Conservation (phyloP, 2,888 invertebrate genomes). For the Branchipolynoe longqiensis region DNA sequence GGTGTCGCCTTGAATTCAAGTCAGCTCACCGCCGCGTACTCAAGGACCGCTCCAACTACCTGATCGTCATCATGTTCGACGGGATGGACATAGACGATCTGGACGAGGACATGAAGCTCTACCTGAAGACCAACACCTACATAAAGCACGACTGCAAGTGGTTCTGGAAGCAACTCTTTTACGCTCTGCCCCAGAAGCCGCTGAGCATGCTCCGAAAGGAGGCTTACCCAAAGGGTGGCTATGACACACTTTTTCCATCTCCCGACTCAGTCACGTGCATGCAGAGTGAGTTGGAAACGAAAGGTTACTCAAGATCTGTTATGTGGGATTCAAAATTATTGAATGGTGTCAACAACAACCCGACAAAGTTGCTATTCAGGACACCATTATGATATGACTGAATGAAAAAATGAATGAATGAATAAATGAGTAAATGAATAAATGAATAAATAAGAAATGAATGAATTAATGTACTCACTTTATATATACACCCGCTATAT, state of each 20-base stretch:
- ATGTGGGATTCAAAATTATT: too few relatives aligned
- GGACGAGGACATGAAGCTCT: slow-evolving; percentile 49
- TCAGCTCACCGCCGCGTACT: slow-evolving; percentile 35
- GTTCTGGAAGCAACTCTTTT: slow-evolving; percentile 38
- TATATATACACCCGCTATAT: too few relatives aligned
- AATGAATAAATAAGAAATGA: too few relatives aligned
- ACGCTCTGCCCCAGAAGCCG: slow-evolving; percentile 40
- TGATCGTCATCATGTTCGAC: slow-evolving; percentile 39
- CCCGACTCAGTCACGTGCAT: slow-evolving; percentile 11
- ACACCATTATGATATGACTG: too few relatives aligned
- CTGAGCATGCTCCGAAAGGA: background rate
- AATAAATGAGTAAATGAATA: too few relatives aligned
- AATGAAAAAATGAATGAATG: too few relatives aligned
- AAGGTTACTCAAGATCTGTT: too few relatives aligned
- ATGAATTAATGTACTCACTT: too few relatives aligned
- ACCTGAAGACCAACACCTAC: slow-evolving; percentile 53
- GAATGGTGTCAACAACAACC: too few relatives aligned
- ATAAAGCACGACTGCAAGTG: background rate
- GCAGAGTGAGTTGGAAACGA: too few relatives aligned
- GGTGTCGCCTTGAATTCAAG: slow-evolving; percentile 43
- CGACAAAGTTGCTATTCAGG: too few relatives aligned
- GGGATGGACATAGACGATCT: slow-evolving; percentile 20
- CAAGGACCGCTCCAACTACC: slow-evolving; percentile 42
- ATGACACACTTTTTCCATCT: background rate
- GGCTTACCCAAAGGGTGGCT: background rate